Evolutionary conservation across 2,113 vertebrate genomes (phyloP).

Genomic region (Myrmophylax atrothorax): DNA sequence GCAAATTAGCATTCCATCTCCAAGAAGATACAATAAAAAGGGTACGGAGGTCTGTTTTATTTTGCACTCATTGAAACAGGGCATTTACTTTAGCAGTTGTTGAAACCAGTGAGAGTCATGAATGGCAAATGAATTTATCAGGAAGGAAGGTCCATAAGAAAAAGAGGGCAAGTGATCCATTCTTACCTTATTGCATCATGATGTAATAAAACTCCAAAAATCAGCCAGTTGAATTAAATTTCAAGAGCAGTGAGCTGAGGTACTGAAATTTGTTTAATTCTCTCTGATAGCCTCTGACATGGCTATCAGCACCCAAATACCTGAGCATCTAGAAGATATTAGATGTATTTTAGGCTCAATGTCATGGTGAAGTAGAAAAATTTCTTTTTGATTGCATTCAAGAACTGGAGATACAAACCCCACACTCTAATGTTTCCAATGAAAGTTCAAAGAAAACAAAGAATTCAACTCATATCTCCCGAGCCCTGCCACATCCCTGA

Average conservation of each 20-base stretch:
- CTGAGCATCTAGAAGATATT: not conserved
- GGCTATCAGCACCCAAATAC: not conserved
- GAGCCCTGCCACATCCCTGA: not conserved
- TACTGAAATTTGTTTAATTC: not conserved
- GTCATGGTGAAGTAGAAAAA: not conserved
- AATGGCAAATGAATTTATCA: not conserved
- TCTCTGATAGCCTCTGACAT: not conserved
- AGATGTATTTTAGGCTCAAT: not conserved
- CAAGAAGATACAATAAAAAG: not conserved
- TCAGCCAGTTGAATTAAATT: not conserved
- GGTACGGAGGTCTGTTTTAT: not conserved
- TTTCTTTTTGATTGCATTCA: not conserved
- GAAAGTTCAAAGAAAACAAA: not conserved
- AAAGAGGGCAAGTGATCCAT: not conserved
- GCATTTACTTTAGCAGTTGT: not conserved
- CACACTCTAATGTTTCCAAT: not conserved
- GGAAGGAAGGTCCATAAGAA: not conserved
- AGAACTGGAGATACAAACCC: not conserved
- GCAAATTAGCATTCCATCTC: constrained; percentile 7
- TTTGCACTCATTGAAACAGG: not conserved
- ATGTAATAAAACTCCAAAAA: not conserved
- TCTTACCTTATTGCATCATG: not conserved
- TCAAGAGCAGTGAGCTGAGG: not conserved
- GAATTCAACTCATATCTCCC: not conserved
- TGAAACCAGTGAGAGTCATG: not conserved